These are phyloP conservation scores for Drosophila lacertosa DNA, from an alignment of 1,140 invertebrate species.

Conservation along the genomic window DNA sequence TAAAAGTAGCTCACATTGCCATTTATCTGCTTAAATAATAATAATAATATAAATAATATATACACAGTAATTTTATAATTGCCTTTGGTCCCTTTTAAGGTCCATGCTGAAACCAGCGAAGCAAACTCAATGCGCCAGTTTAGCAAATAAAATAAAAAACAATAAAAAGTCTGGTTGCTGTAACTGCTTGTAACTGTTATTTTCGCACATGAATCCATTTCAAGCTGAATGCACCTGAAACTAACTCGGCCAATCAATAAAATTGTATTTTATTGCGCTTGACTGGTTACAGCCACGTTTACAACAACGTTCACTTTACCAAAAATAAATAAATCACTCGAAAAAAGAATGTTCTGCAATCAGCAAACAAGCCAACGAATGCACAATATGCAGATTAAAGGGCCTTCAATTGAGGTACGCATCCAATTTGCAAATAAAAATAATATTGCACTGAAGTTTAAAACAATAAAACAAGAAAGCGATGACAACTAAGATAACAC, in stretches of 20 bases:
- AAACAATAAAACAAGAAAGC: neutral
- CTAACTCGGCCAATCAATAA: constrained; percentile 24
- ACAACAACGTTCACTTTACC: neutral
- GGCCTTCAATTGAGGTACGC: too few relatives aligned
- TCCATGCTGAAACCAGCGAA: neutral
- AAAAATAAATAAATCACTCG: constrained; percentile 1
- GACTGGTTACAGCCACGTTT: constrained; percentile 11
- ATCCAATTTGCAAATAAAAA: neutral
- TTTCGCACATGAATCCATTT: constrained; percentile 1
- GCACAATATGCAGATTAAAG: neutral
- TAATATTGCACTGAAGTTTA: neutral
- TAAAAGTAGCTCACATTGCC: too few relatives aligned
- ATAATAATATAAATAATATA: too few relatives aligned
- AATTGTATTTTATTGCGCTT: constrained; percentile 19
- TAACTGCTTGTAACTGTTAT: constrained; percentile 8
- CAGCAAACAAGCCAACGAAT: neutral
- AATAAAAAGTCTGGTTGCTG: neutral
- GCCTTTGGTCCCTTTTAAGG: too few relatives aligned
- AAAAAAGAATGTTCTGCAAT: neutral
- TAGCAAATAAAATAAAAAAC: constrained; percentile 2
- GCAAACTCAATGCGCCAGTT: constrained; percentile 1
- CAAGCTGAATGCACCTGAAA: constrained; percentile 6
- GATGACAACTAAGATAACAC: neutral
- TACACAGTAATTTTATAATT: too few relatives aligned
- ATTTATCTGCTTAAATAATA: neutral